Conservation (phyloP, 2,888 invertebrate genomes). For the Heliconius ethilla region DNA sequence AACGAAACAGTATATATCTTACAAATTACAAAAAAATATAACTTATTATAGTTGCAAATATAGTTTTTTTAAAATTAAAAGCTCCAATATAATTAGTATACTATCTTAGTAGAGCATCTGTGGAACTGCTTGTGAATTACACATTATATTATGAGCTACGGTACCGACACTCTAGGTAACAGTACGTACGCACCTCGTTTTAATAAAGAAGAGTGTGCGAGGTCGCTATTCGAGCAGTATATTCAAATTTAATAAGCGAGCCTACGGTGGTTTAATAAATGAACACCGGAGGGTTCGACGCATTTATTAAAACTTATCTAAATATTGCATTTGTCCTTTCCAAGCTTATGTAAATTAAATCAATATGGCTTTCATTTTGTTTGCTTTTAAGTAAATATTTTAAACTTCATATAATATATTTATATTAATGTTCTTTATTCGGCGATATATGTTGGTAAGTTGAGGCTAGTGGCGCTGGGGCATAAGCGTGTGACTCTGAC, state of each 20-base stretch:
- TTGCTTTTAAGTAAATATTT: background rate
- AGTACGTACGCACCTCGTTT: conserved; percentile 35
- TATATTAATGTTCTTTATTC: too few relatives aligned
- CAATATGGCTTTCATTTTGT: too few relatives aligned
- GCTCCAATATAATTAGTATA: conserved; percentile 5
- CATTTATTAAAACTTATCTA: conserved; percentile 37
- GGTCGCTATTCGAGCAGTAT: conserved; percentile 32
- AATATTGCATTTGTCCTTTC: too few relatives aligned
- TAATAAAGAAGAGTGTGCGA: conserved; percentile 40
- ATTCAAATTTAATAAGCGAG: conserved; percentile 42
- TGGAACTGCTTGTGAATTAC: conserved; percentile 30
- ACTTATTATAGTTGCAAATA: background rate
- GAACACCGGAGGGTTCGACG: conserved; percentile 37
- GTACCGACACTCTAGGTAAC: conserved; percentile 7
- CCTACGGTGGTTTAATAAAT: conserved; percentile 39
- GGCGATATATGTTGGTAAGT: too few relatives aligned
- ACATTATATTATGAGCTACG: conserved; percentile 32
- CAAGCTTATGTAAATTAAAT: too few relatives aligned
- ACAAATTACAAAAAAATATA: background rate
- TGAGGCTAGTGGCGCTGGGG: too few relatives aligned
- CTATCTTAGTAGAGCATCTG: conserved; percentile 8
- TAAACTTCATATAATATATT: background rate
- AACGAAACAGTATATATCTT: background rate
- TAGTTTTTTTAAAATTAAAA: background rate
- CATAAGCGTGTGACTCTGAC: too few relatives aligned